Evolutionary conservation across 2,797 vertebrate genomes (phyloP).

Genomic region (Molossus molossus): DNA sequence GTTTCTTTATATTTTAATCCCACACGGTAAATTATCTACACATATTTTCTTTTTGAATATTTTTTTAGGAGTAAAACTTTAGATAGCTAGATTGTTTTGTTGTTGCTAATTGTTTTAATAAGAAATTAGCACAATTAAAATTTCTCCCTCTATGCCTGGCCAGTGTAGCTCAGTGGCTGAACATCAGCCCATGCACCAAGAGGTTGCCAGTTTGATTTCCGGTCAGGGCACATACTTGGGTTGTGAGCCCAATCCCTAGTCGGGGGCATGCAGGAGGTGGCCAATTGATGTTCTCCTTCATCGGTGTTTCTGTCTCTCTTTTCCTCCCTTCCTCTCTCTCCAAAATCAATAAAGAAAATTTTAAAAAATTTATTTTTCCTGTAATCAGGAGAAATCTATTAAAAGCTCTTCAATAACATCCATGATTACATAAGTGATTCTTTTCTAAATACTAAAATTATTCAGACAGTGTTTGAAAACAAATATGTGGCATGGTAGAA

Average conservation of each 20-base stretch:
- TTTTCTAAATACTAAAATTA: slow-evolving; percentile 18
- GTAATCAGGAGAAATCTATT: not conserved
- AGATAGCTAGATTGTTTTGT: not conserved
- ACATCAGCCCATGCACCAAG: no score
- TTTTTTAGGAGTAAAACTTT: slow-evolving; percentile 24
- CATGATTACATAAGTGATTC: not conserved
- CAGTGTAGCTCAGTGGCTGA: no score
- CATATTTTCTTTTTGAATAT: not conserved
- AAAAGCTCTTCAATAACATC: not conserved
- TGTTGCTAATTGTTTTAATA: not conserved
- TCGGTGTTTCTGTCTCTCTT: no score
- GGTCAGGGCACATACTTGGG: no score
- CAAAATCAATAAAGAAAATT: no score
- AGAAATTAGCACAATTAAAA: slow-evolving; percentile 16
- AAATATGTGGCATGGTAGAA: not conserved
- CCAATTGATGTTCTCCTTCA: no score
- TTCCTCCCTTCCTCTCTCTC: no score
- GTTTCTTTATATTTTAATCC: slow-evolving; percentile 30
- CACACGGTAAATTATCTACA: slow-evolving; percentile 7
- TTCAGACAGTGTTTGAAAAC: not conserved
- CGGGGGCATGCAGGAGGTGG: no score
- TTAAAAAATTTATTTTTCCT: not conserved
- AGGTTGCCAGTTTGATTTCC: no score
- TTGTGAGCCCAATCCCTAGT: no score
- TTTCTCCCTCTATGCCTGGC: not conserved